Percentiles rank a stretch among this genome's conserved stretches.
Conservation (phyloP, 2,797 vertebrate species). For the Neosilurus mollespiculum region DNA sequence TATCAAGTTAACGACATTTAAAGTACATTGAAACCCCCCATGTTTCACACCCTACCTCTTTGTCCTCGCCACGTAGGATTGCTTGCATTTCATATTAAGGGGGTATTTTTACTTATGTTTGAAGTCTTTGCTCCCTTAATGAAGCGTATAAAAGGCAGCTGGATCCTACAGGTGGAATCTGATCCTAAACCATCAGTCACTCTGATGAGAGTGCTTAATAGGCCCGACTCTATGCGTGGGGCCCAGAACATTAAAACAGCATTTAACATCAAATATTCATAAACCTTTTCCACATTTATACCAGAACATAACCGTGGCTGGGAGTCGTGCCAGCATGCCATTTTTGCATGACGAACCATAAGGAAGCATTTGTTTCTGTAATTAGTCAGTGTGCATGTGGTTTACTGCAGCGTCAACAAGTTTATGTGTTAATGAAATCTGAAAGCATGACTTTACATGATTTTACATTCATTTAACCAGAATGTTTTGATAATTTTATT, state of each 20-base stretch:
- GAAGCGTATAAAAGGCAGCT: neutral
- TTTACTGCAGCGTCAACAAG: neutral
- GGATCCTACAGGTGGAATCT: neutral
- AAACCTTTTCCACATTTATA: conserved; percentile 1
- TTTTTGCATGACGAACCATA: neutral
- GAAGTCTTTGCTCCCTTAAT: too few relatives aligned
- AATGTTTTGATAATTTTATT: too few relatives aligned
- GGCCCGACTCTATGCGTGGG: neutral
- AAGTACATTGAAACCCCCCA: neutral
- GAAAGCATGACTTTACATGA: too few relatives aligned
- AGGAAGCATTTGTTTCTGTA: neutral
- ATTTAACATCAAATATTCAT: conserved; percentile 7
- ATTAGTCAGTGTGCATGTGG: neutral
- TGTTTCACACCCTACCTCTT: neutral
- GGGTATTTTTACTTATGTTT: too few relatives aligned
- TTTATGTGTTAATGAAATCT: neutral
- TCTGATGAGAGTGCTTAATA: neutral
- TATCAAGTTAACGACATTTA: neutral
- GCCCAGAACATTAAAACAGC: neutral
- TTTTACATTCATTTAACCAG: too few relatives aligned
- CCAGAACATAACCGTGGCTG: neutral
- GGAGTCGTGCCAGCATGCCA: too few relatives aligned
- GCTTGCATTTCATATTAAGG: too few relatives aligned
- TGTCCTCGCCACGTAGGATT: too few relatives aligned
- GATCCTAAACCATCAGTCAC: neutral